Percentiles rank a stretch among this genome's conserved stretches.
Conservation (phyloP, 2,113 vertebrate species). For the Smithornis capensis region DNA sequence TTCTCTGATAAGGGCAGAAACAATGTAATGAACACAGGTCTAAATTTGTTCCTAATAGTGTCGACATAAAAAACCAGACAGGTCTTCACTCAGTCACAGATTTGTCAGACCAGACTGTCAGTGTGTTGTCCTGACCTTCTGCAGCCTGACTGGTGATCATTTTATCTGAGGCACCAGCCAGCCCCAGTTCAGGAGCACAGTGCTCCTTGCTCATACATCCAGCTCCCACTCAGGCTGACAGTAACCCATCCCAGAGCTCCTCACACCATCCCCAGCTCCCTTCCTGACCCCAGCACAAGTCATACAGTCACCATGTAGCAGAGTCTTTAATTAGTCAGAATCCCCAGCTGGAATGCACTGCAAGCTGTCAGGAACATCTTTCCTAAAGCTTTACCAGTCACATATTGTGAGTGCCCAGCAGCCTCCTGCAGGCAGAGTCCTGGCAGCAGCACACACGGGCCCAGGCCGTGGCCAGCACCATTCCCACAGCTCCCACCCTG, state of each 20-base stretch:
- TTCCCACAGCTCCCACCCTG: background rate
- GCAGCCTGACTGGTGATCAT: background rate
- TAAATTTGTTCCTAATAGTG: background rate
- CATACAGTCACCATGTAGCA: background rate
- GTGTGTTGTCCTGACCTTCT: background rate
- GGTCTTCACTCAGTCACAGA: background rate
- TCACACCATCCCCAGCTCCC: background rate
- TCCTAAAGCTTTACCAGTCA: background rate
- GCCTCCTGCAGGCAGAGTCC: background rate
- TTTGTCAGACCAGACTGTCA: background rate
- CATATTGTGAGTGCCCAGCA: background rate
- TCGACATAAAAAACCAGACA: background rate
- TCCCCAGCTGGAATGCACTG: background rate
- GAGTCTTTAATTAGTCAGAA: background rate
- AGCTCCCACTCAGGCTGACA: background rate
- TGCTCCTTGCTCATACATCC: background rate
- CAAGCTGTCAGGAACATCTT: background rate
- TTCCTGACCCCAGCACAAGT: background rate
- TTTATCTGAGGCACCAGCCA: background rate
- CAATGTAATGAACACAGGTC: background rate
- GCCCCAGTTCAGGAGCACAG: background rate
- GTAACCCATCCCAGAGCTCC: background rate
- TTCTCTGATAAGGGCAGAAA: background rate
- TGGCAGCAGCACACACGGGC: background rate
- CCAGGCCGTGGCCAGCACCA: background rate